Base-by-base conservation (phyloP, 1,140 invertebrate species). In the Papilio polyxenes region DNA sequence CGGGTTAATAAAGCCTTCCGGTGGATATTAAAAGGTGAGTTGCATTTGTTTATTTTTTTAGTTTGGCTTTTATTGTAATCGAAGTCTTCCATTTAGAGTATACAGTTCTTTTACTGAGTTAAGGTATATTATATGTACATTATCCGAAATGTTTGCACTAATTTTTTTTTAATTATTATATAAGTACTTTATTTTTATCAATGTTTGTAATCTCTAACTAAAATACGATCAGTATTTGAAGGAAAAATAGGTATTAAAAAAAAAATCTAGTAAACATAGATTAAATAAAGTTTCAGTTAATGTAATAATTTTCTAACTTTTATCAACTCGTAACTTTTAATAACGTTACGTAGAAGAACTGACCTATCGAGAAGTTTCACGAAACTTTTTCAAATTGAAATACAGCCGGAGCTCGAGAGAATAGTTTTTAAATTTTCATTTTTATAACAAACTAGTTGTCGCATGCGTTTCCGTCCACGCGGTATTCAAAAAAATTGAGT, bases 21-120 rank as follows among this genome's bases (percentile, higher is more conserved):
- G 75, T 80, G 44, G 40, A 83, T 83, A 82, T 75, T 51, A 65
- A 85, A 84, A 84, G 85, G 87, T 89, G 83, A 87, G 86, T 87
- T 82, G 81, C 65, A 72, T 72, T 72, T 72, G 65, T 40, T 72
- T 77, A n/a, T 48, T 53, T 76, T 77, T 77, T 23, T 31, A n/a
- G 75, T 53, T 53, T 56, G 20, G 31, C 49, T 77, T 77, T n/a
- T 77, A 53, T n/a, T 15, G 13, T 23, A 48, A 53, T 76, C n/a
- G 17, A 77, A 69, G 1, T 23, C 20, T 31, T 23, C 20, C 20
- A 65, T 65, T 11, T 65, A 31, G 10, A 37, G 11, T 3, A 20
- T 31, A 23, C 13, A 44, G 40, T 69, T 69, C 37, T 40, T 69
- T 37, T 37, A 69, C 65, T 59, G 7, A 59, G 8, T 8, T 59